A percentile compares a stretch with the other conserved stretches of the same genome.
phyloP scores from a whole-genome alignment of 2,113 vertebrate genomes.

The Dunckerocampus dactyliophorus region DNA sequence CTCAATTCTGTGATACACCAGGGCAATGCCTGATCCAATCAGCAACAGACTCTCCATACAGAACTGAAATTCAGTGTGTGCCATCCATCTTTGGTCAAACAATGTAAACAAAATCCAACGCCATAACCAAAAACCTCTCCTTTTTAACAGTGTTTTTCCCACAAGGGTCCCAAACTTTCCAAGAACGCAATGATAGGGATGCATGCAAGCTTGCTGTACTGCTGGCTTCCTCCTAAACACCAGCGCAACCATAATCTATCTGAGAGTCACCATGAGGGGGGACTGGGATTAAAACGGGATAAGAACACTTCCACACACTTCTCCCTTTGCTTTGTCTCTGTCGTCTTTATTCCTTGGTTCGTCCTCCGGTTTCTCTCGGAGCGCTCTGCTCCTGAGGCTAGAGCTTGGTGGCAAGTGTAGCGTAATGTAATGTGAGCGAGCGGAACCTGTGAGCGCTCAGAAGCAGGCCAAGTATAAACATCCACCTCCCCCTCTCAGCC shows the following conservation, averaged over 20 bases:
- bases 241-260: conserved; percentile 20
- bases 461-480: conserved; percentile 55
- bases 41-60: no score
- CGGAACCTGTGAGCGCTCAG: conserved; percentile 61
- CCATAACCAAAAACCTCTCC: no score
- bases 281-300: conserved; percentile 20
- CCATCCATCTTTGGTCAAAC: no score
- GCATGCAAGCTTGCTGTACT: conserved; percentile 2
- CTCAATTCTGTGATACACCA: no score
- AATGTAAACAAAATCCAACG: no score
- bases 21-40: no score
- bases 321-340: conserved; percentile 13
- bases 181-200: conserved; percentile 31
- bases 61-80: no score
- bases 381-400: conserved; percentile 52
- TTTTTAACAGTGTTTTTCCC: no score
- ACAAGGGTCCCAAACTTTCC: conserved; percentile 24
- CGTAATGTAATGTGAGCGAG: conserved; percentile 66
- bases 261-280: conserved; percentile 14
- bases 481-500: conserved; percentile 42
- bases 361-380: conserved; percentile 40
- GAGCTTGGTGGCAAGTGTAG: conserved; percentile 62
- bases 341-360: conserved; percentile 20
- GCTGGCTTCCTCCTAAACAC: conserved; percentile 18
- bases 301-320: conserved; percentile 5